phyloP scores from a whole-genome alignment of 2,888 invertebrate genomes.

The Podabrus alpinus region DNA sequence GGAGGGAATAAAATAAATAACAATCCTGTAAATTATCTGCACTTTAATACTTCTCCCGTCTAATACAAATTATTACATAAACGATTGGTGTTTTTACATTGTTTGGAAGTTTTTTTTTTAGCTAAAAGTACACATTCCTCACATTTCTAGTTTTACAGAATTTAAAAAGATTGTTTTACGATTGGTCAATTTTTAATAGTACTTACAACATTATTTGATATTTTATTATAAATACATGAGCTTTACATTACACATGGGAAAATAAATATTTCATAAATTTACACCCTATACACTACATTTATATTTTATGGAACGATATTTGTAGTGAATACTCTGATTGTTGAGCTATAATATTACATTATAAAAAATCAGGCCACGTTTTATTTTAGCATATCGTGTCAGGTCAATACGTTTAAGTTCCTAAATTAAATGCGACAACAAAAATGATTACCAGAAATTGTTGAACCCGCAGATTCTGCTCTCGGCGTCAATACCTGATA shows the following conservation, averaged over 20 bases:
- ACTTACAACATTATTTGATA: background rate
- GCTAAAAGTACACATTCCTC: background rate
- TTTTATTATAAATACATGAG: background rate
- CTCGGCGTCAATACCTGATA: background rate
- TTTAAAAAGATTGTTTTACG: constrained; percentile 3
- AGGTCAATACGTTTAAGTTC: background rate
- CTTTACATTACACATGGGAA: background rate
- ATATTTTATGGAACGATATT: background rate
- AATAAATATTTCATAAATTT: background rate
- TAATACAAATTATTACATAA: background rate
- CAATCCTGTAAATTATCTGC: background rate
- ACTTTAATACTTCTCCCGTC: background rate
- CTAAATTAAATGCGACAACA: background rate
- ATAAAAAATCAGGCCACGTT: background rate
- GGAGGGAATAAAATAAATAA: background rate
- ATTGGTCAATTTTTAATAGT: background rate
- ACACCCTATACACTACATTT: background rate
- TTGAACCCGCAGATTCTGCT: background rate
- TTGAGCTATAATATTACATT: background rate
- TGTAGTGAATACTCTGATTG: constrained; percentile 1
- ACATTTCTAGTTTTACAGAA: background rate
- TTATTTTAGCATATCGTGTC: background rate
- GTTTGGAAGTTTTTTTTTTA: background rate
- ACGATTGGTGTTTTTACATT: background rate
- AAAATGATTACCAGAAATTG: background rate